These are phyloP conservation scores for Automeris io DNA, from an alignment of 2,888 invertebrate genomes.

Conservation along the genomic window DNA sequence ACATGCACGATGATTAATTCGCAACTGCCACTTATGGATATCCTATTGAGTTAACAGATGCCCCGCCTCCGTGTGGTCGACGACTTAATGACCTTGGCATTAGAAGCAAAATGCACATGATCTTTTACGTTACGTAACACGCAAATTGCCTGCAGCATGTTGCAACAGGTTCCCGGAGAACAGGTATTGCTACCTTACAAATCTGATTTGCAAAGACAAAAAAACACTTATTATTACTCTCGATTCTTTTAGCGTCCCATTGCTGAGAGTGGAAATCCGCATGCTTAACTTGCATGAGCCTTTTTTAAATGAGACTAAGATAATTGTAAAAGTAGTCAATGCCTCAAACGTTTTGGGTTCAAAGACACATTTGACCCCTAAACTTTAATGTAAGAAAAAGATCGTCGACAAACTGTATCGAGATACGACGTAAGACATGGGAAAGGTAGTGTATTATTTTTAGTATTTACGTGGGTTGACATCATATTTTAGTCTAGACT, in stretches of 20 bases:
- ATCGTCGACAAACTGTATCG: neutral
- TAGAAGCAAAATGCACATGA: constrained; percentile 53
- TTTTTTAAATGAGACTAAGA: no score
- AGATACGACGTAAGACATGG: constrained; percentile 16
- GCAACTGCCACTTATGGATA: constrained; percentile 56
- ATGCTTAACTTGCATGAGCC: no score
- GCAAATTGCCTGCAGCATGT: constrained; percentile 48
- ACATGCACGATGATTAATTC: constrained; percentile 58
- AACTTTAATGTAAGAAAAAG: no score
- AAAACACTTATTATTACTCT: no score
- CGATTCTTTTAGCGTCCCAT: no score
- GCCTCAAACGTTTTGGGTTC: no score
- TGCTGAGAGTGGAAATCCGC: no score
- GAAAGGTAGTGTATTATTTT: constrained; percentile 26
- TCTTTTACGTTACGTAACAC: constrained; percentile 43
- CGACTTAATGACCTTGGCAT: constrained; percentile 47
- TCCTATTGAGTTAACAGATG: constrained; percentile 47
- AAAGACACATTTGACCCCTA: no score
- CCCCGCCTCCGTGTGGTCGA: constrained; percentile 50
- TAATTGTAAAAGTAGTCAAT: no score
- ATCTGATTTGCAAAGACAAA: constrained; percentile 39
- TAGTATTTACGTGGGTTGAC: constrained; percentile 24
- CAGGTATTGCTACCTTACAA: constrained; percentile 38
- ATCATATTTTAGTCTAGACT: constrained; percentile 34
- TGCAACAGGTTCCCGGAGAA: constrained; percentile 57